These are phyloP conservation scores for Charaxes varanes DNA, from an alignment of 1,140 invertebrate genomes.

Conservation along the genomic window DNA sequence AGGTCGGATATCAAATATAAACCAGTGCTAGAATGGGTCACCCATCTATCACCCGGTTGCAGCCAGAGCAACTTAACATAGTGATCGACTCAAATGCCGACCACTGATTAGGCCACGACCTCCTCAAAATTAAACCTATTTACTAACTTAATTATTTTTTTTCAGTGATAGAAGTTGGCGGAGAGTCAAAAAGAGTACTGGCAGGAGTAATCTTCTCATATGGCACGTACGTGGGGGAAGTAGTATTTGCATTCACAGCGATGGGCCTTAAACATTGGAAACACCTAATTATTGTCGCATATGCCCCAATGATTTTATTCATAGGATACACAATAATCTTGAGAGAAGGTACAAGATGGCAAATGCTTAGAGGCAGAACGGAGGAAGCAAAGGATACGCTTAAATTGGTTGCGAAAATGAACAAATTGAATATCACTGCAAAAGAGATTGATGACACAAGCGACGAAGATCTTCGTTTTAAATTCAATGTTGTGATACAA, in stretches of 20 bases:
- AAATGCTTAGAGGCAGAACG: conserved; percentile 44
- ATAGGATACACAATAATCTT: conserved; percentile 34
- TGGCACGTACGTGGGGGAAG: conserved; percentile 47
- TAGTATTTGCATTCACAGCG: conserved; percentile 43
- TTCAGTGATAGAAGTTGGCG: conserved; percentile 57
- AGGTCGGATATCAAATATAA: neutral
- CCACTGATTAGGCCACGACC: no score
- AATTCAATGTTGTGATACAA: conserved; percentile 44
- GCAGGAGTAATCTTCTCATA: conserved; percentile 50
- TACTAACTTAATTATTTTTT: no score
- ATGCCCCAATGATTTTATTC: conserved; percentile 43
- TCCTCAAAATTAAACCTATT: no score
- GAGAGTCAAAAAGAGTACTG: conserved; percentile 40
- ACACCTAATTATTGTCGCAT: conserved; percentile 37
- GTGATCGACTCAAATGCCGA: no score
- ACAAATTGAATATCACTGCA: conserved; percentile 34
- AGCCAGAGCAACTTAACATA: no score
- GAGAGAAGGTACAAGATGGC: conserved; percentile 53
- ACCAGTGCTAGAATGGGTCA: neutral
- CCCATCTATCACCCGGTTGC: no score
- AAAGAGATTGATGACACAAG: conserved; percentile 37
- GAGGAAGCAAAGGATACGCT: conserved; percentile 40
- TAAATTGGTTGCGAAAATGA: conserved; percentile 37
- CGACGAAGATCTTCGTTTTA: conserved; percentile 37
- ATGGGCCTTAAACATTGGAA: conserved; percentile 53